Percentiles rank a stretch among this genome's conserved stretches.
Evolutionary conservation across 2,888 invertebrate genomes (phyloP).

Genomic region (Melinopterus prodromus): DNA sequence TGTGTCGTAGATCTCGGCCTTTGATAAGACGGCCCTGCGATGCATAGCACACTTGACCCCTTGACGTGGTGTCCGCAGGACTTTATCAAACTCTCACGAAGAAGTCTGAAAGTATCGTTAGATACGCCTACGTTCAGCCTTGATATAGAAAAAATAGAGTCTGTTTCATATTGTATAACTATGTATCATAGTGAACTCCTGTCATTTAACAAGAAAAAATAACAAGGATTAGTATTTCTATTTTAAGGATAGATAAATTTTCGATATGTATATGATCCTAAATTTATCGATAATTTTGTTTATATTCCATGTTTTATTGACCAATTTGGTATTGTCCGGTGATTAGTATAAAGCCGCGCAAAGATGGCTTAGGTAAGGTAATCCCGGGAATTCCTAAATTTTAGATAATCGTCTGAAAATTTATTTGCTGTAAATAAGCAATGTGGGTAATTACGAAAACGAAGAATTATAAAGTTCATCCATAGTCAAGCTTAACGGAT

Average conservation of each 20-base stretch:
- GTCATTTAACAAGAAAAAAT: not conserved
- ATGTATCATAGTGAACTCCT: not conserved
- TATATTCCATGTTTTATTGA: not conserved
- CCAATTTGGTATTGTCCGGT: not conserved
- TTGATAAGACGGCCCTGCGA: constrained; percentile 49
- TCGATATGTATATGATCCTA: not conserved
- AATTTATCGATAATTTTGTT: not conserved
- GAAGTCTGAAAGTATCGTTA: not conserved
- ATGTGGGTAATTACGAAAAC: not conserved
- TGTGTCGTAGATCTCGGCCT: constrained; percentile 54
- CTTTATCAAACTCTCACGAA: constrained; percentile 11
- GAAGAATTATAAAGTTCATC: not conserved
- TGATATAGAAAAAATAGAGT: not conserved
- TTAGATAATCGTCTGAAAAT: not conserved
- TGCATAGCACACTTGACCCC: constrained; percentile 55
- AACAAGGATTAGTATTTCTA: not conserved
- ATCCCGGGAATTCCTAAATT: not conserved
- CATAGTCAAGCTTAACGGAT: not conserved
- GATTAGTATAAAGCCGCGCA: not conserved
- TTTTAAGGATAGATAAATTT: not conserved
- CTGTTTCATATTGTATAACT: not conserved
- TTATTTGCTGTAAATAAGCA: constrained; percentile 4
- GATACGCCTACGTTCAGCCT: not conserved
- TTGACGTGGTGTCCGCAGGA: constrained; percentile 24
- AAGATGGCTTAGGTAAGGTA: not conserved